Base-by-base conservation (phyloP, 2,888 invertebrate genomes). In the Leptinotarsa rubiginosa region DNA sequence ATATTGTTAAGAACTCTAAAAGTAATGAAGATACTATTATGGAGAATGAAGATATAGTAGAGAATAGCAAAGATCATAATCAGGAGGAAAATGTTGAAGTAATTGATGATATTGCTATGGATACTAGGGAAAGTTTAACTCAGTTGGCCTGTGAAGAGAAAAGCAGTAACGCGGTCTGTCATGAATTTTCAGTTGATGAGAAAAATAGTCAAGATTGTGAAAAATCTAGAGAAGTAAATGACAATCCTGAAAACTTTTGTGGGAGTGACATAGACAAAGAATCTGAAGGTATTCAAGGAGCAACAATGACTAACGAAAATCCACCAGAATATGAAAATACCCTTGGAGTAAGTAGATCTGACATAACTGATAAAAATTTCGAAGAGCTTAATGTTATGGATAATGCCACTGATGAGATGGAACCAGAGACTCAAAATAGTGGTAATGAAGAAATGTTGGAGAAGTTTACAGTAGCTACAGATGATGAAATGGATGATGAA, bases 71-170 rank as follows among this genome's bases (percentile, higher is more conserved):
- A 54, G 22, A 47, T 50, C 49, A 69, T 54, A 56, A 54, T 54
- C 64, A 62, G 31, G 74, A 65, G n/a, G 74, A 76, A 69, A 73
- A 75, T 72, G 73, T 76, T 64, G 65, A 22, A 71, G 69, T 64
- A 65, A 62, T 4, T 66, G 80, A 82, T 66, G 79, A 76, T 73
- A 75, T 78, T 66, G 72, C 77, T 77, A 80, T 75, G 72, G 78
- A 75, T 72, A 80, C 76, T 18, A 72, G 70, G 25, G 65, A 72
- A 73, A 75, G 70, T 18, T 16, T 64, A 56, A n/a, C 25, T 71
- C 69, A 74, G 65, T 50, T 59, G 65, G 15, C 25, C 10, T 41
- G 56, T 65, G 54, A 49, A 16, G 66, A 47, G 49, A 18, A 25
- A 31, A 66, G 62, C 54, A 65, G 41, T 62, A 72, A 75, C 47